phyloP scores from a whole-genome alignment of 1,140 invertebrate genomes.

The Calliopsis andreniformis region DNA sequence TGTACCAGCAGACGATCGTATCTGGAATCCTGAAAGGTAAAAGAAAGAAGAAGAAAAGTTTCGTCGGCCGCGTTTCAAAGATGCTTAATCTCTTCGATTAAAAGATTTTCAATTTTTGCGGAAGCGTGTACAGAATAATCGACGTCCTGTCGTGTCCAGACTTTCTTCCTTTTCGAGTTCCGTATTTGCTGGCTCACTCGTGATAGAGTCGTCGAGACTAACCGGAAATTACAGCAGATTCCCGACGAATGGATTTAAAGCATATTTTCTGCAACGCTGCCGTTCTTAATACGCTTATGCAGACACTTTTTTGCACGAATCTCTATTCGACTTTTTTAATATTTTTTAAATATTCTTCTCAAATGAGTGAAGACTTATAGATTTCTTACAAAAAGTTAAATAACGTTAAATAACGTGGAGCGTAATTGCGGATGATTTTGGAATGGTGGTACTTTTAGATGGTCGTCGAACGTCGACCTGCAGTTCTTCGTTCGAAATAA shows the following conservation, averaged over 20 bases:
- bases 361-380: not conserved
- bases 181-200: constrained; percentile 32
- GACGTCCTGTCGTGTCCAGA: constrained; percentile 57
- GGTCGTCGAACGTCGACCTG: too few relatives aligned
- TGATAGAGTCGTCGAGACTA: constrained; percentile 22
- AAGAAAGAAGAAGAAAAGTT: not conserved
- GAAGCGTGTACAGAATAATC: constrained; percentile 57
- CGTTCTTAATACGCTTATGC: constrained; percentile 23
- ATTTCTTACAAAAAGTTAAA: too few relatives aligned
- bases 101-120: constrained; percentile 63
- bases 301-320: not conserved
- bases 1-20: not conserved
- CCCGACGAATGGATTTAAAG: constrained; percentile 39
- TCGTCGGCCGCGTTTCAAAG: constrained; percentile 16
- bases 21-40: not conserved
- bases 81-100: constrained; percentile 43
- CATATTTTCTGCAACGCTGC: constrained; percentile 35
- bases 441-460: too few relatives aligned
- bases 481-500: constrained; percentile 35
- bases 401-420: too few relatives aligned
- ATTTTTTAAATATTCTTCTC: not conserved
- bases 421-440: too few relatives aligned
- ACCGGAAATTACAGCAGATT: constrained; percentile 53
- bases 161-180: constrained; percentile 29
- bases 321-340: not conserved